Conservation (phyloP, 2,797 vertebrate species). For the Ctenosaura bakeri region DNA sequence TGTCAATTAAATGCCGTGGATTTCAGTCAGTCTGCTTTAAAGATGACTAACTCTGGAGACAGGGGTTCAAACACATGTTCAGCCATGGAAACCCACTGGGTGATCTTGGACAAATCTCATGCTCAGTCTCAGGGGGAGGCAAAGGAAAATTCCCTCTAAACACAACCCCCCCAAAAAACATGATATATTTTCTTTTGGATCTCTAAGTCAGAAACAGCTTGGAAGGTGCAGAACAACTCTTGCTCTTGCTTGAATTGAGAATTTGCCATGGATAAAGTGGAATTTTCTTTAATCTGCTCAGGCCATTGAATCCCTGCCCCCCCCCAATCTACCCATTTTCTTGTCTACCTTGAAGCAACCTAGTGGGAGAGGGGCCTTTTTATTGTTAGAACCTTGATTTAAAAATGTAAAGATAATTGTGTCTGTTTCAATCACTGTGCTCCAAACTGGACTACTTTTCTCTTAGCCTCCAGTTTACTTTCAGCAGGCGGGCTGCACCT, state of each 20-base stretch:
- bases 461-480: accelerated
- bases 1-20: neutral
- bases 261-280: neutral
- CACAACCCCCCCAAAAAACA: too few species aligned
- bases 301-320: neutral
- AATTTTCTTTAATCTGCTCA: neutral
- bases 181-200: too few species aligned
- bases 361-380: neutral
- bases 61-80: too few species aligned
- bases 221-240: too few species aligned
- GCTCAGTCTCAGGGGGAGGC: too few species aligned
- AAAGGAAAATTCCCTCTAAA: too few species aligned
- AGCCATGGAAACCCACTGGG: neutral
- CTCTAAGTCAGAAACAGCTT: too few species aligned
- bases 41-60: neutral
- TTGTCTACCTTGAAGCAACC: neutral
- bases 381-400: neutral
- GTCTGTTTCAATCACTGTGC: neutral
- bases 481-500: neutral
- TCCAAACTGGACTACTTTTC: accelerated
- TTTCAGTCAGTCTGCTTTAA: neutral
- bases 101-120: too few species aligned
- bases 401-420: neutral
- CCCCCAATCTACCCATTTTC: neutral
- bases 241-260: too few species aligned